phyloP scores from a whole-genome alignment of 2,797 vertebrate species.

The Channa striata region DNA sequence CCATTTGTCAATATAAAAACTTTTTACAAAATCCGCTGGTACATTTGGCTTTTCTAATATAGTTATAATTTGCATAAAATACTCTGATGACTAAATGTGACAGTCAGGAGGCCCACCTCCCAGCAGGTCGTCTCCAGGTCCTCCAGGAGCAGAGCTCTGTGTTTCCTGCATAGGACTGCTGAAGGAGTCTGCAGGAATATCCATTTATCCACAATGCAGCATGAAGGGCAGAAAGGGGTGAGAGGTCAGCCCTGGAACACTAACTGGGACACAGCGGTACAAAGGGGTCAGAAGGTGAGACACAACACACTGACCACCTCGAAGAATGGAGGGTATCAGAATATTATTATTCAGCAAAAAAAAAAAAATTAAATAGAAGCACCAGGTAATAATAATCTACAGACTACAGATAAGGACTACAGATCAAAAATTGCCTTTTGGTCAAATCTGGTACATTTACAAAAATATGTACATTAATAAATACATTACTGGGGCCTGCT shows the following conservation, averaged over 20 bases:
- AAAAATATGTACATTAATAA: background rate
- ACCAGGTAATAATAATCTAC: too few relatives aligned
- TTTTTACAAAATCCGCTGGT: background rate
- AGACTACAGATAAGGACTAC: too few relatives aligned
- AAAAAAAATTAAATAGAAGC: too few relatives aligned
- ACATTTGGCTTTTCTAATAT: background rate
- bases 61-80: background rate
- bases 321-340: background rate
- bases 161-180: conserved; percentile 86
- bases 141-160: conserved; percentile 86
- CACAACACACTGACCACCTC: background rate
- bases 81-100: background rate
- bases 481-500: background rate
- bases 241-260: conserved; percentile 70
- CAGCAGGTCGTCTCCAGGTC: conserved; percentile 92
- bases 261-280: conserved; percentile 56
- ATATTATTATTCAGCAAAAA: background rate
- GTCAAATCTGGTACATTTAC: too few relatives aligned
- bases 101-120: conserved; percentile 85
- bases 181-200: conserved; percentile 88
- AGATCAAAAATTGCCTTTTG: too few relatives aligned
- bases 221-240: conserved; percentile 78
- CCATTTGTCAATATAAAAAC: conserved; percentile 14
- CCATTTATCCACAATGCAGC: conserved; percentile 79
- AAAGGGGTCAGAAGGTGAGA: conserved; percentile 30